Evolutionary conservation across 2,888 invertebrate species (phyloP).

Genomic region (Lycocerus yunnanus): DNA sequence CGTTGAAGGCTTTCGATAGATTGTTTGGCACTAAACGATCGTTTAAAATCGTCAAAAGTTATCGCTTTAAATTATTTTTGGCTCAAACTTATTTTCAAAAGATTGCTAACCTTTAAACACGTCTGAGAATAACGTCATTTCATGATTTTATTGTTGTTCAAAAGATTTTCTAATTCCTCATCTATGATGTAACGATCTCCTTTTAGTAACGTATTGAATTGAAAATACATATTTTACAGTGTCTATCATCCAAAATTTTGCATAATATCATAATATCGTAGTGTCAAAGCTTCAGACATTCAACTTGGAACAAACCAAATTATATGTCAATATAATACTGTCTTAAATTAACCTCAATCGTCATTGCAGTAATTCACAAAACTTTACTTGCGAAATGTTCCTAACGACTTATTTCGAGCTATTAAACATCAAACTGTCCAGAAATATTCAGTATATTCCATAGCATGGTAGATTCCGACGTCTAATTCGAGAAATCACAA

Average conservation of each 20-base stretch:
- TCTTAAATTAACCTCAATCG: not conserved
- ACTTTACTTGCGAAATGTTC: too few species aligned
- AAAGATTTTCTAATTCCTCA: not conserved
- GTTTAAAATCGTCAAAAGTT: not conserved
- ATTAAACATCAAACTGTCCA: not conserved
- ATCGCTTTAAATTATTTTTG: not conserved
- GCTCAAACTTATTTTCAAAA: not conserved
- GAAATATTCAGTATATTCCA: not conserved
- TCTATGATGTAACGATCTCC: too few species aligned
- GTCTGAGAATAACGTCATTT: not conserved
- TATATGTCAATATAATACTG: not conserved
- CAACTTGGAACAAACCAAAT: not conserved
- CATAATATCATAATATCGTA: not conserved
- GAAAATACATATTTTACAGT: too few species aligned
- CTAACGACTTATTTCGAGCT: too few species aligned
- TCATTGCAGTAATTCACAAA: not conserved
- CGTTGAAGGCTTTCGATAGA: not conserved
- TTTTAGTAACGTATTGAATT: too few species aligned
- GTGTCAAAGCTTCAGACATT: not conserved
- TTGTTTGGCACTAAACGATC: not conserved
- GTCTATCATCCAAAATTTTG: not conserved
- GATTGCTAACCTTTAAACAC: not conserved
- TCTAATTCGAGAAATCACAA: not conserved
- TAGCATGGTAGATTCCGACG: not conserved
- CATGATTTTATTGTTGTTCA: not conserved